These are phyloP conservation scores for Brachionus angularis DNA, from an alignment of 1,140 invertebrate genomes.

Conservation along the genomic window DNA sequence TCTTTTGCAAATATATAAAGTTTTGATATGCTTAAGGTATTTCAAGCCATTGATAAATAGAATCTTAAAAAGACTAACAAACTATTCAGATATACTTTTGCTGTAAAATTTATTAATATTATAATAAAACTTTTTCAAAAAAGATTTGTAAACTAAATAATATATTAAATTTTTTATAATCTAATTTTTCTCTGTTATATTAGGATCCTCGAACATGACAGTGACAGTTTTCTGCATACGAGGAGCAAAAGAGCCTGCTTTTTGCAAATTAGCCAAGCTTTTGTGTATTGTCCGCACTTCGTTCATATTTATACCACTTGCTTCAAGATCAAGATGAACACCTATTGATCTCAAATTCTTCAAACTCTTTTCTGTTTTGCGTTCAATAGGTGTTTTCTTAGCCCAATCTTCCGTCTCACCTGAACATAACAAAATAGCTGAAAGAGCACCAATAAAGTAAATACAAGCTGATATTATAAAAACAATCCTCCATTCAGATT, in stretches of 20 bases:
- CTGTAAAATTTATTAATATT: too few relatives aligned
- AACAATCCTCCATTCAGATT: constrained; percentile 42
- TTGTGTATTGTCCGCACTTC: constrained; percentile 22
- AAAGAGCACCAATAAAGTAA: constrained; percentile 1
- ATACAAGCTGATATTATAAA: constrained; percentile 33
- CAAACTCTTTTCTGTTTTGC: constrained; percentile 36
- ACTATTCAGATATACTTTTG: too few relatives aligned
- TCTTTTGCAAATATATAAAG: too few relatives aligned
- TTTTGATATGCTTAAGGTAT: too few relatives aligned
- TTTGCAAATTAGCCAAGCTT: constrained; percentile 22
- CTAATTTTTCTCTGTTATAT: too few relatives aligned
- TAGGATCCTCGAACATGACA: constrained; percentile 5
- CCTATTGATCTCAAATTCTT: constrained; percentile 24
- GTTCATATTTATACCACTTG: not conserved
- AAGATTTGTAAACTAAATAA: not conserved
- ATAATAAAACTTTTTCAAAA: too few relatives aligned
- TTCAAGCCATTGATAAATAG: too few relatives aligned
- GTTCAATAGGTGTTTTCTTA: constrained; percentile 19
- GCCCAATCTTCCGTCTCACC: constrained; percentile 39
- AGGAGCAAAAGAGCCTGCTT: not conserved
- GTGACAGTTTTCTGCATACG: constrained; percentile 4
- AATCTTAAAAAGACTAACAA: too few relatives aligned
- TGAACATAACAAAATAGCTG: constrained; percentile 26
- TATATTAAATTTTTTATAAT: not conserved
- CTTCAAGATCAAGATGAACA: constrained; percentile 19